Percentiles rank a stretch among this genome's conserved stretches.
phyloP scores from a whole-genome alignment of 2,888 invertebrate species.

The Chloromyia formosa region DNA sequence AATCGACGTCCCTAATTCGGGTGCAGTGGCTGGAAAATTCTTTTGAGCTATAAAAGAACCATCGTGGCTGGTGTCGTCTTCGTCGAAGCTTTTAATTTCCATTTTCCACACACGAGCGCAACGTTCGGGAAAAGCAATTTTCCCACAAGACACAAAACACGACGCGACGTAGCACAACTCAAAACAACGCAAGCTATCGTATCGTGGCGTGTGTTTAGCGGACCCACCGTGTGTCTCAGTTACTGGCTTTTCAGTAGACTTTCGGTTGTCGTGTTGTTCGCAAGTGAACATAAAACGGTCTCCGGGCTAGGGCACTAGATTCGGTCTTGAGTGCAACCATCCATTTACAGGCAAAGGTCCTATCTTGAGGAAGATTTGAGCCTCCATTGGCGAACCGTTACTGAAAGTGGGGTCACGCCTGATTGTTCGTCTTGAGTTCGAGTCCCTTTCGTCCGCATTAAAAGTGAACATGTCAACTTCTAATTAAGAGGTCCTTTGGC shows the following conservation, averaged over 20 bases:
- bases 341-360: too few species aligned
- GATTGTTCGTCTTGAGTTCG: too few species aligned
- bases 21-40: slow-evolving; percentile 43
- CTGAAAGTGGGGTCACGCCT: too few species aligned
- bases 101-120: not conserved
- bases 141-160: slow-evolving; percentile 18
- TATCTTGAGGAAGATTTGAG: too few species aligned
- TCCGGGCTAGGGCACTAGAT: slow-evolving; percentile 11
- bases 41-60: slow-evolving; percentile 22
- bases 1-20: slow-evolving; percentile 31
- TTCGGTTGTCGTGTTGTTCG: slow-evolving; percentile 49
- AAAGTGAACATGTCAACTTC: not conserved
- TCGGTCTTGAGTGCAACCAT: too few species aligned
- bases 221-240: not conserved
- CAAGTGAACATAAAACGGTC: slow-evolving; percentile 30
- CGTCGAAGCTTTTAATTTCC: slow-evolving; percentile 41
- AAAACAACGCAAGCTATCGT: not conserved
- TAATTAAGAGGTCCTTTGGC: not conserved
- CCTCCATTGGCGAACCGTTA: too few species aligned
- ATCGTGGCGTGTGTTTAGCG: slow-evolving; percentile 2
- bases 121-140: slow-evolving; percentile 23
- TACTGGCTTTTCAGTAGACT: slow-evolving; percentile 45
- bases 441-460: not conserved
- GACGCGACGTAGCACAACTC: not conserved
- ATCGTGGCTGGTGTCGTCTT: not conserved